Evolutionary conservation across 2,797 vertebrate species (phyloP), one percentile per base, ranked within the genome.

Genomic region (Sebastes cheni): DNA sequence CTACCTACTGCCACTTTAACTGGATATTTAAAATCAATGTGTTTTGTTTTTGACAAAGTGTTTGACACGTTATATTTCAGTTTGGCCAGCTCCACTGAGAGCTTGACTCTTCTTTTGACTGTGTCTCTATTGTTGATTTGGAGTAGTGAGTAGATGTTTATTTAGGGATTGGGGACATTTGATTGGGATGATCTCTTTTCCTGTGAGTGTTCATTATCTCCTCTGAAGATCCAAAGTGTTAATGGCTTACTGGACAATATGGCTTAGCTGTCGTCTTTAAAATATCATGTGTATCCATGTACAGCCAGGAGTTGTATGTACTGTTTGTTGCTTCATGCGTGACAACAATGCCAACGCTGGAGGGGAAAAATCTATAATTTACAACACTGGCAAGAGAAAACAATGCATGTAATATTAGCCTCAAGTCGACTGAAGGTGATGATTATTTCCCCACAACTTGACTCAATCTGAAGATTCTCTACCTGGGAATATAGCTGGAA

Each of bases 241-340:
- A 27, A 22, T 1, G 9, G 8, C 16, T 67, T 30, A 22, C 29
- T n/a, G 22, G 18, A 46, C 20, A 52, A 58, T 12, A 23, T 42
- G 4, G 20, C 61, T 58, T 42, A 69, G 27, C 29, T 36, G 14
- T 71, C 18, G 20, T 29, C 67, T 22, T n/a, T 25, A 11, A 64
- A 27, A 56, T 54, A 74, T 60, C 14, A 42, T 25, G 39, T 70
- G 61, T 22, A 18, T 61, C 25, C 42, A 46, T 46, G 42, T 18
- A 46, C 42, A 46, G 42, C 14, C 58, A 25, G 36, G 56, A 66
- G 55, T 79, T 30, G n/a, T 34, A 12, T 54, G 20, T 25, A 11
- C 36, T 66, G 61, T 71, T 66, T 66, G 68, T 75, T 61, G 39
- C 25, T 25, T 22, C 29, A 61, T 77, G 18, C 60, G 46, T 61